Base-by-base conservation (phyloP, 2,888 invertebrate species). In the Thyatira batis region DNA sequence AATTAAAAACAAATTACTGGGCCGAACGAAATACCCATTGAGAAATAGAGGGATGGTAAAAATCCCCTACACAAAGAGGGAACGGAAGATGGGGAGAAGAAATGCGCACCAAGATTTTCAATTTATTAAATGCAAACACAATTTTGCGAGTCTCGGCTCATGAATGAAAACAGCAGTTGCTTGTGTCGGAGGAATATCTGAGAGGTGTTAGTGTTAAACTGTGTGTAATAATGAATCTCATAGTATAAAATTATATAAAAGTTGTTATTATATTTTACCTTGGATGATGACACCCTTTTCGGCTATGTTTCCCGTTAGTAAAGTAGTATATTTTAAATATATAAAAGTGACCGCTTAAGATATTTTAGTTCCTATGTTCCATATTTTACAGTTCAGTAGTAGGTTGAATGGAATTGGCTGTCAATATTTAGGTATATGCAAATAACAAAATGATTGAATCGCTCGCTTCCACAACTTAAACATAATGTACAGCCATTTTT, bases 111-210 rank as follows among this genome's bases (percentile, higher is more conserved):
- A 75, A 80, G 78, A 81, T 80, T 85, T 84, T 80, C 81, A 83
- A 83, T 87, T 84, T 85, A 83, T 84, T 80, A 85, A 82, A 82
- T 71, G 76, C 76, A 81, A 82, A 81, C 76, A 78, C 76, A 80
- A 82, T 78, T 79, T 79, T 61, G 70, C 67, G 57, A 74, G 70
- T 64, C 68, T 53, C 54, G 61, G 65, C 69, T 70, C 65, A 67
- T 63, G 69, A 65, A 68, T 54, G 71, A 72, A 78, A 80, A 78
- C 78, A 78, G 78, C 78, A 75, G 78, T 73, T 74, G 66, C 65
- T 70, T 67, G 60, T 58, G 60, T 72, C 58, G 60, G 17, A 39
- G 17, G 39, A 39, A 17, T 44, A 62, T 69, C 61, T 53, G 54
- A 59, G 48, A 55, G 60, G 65, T 53, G 20, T 43, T 52, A 49